phyloP scores from a whole-genome alignment of 2,797 vertebrate genomes.

The Pseudochromis fuscus region DNA sequence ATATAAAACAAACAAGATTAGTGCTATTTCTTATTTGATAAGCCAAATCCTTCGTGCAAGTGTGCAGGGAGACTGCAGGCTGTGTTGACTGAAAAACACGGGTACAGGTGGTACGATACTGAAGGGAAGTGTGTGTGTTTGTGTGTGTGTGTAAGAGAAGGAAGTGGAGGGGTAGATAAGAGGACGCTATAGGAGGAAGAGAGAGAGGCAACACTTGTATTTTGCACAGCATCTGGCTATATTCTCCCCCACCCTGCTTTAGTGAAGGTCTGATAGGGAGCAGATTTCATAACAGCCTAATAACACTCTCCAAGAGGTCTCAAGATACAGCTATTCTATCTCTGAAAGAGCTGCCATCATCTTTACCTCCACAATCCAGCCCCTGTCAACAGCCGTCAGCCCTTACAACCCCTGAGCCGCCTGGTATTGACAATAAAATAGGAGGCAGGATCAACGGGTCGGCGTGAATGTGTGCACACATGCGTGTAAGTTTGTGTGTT shows the following conservation, averaged over 20 bases:
- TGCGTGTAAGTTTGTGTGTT: slow-evolving; percentile 43
- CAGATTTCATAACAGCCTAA: slow-evolving; percentile 78
- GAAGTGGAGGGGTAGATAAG: slow-evolving; percentile 37
- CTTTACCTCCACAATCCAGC: slow-evolving; percentile 73
- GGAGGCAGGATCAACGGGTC: slow-evolving; percentile 61
- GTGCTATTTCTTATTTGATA: slow-evolving; percentile 62
- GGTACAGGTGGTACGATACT: slow-evolving; percentile 26
- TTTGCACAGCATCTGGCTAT: slow-evolving; percentile 50
- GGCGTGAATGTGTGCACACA: slow-evolving; percentile 56
- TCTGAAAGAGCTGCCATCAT: slow-evolving; percentile 74
- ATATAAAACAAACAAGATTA: slow-evolving; percentile 75
- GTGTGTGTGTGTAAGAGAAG: slow-evolving; percentile 6
- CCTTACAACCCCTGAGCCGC: slow-evolving; percentile 62
- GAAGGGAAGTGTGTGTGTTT: slow-evolving; percentile 27
- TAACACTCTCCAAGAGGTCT: slow-evolving; percentile 77
- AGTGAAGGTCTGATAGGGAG: slow-evolving; percentile 67
- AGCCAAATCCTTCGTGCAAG: slow-evolving; percentile 60
- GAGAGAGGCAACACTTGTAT: slow-evolving; percentile 49
- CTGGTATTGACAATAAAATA: slow-evolving; percentile 82
- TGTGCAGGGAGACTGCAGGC: slow-evolving; percentile 51
- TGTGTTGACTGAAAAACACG: slow-evolving; percentile 55
- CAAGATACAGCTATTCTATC: slow-evolving; percentile 75
- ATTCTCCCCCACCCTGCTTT: slow-evolving; percentile 51
- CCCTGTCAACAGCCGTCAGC: slow-evolving; percentile 74
- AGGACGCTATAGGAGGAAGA: slow-evolving; percentile 48